Conservation (phyloP, 1,140 invertebrate species). For the Drosophila pallidifrons region DNA sequence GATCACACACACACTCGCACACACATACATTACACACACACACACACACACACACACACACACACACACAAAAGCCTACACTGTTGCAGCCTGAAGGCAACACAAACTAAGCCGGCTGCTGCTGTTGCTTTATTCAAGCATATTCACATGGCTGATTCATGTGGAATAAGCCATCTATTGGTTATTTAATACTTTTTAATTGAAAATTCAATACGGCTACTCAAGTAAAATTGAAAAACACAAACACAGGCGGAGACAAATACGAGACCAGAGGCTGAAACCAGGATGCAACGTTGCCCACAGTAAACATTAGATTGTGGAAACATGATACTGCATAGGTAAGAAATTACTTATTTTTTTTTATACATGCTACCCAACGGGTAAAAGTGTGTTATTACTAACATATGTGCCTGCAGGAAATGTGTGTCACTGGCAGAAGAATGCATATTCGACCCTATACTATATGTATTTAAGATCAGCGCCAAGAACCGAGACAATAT, state of each 20-base stretch:
- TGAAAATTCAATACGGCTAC: slow-evolving; percentile 25
- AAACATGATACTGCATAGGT: no score
- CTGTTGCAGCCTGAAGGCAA: neutral
- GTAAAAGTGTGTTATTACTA: no score
- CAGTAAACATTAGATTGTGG: no score
- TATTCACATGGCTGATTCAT: slow-evolving; percentile 7
- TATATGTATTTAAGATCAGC: no score
- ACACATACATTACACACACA: neutral
- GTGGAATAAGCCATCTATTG: slow-evolving; percentile 23
- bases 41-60: neutral
- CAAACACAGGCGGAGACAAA: neutral
- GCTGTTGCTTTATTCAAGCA: slow-evolving; percentile 2
- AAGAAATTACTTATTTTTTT: no score
- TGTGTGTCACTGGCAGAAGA: no score
- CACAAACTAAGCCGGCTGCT: neutral
- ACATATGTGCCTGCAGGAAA: no score
- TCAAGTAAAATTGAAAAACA: neutral
- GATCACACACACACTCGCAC: neutral
- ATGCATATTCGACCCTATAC: no score
- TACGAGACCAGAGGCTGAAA: no score
- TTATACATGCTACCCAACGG: no score
- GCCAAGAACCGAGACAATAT: no score
- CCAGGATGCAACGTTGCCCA: no score
- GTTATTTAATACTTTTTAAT: slow-evolving; percentile 46
- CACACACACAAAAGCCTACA: neutral